Percentiles rank a stretch among this genome's conserved stretches.
phyloP scores from a whole-genome alignment of 1,140 invertebrate species.

The Bombus picipes region DNA sequence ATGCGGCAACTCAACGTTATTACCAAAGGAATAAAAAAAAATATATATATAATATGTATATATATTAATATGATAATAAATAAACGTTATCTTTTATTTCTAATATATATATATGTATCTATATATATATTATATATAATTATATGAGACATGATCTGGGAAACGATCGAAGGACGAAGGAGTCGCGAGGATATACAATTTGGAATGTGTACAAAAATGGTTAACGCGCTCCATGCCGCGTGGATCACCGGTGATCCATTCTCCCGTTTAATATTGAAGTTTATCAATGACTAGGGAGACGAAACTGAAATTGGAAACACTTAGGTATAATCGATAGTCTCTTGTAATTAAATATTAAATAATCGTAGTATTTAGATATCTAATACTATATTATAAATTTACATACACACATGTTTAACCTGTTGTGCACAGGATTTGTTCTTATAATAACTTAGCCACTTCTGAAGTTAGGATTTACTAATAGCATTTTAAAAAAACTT shows the following conservation, averaged over 20 bases:
- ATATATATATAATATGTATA: constrained; percentile 64
- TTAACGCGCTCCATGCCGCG: constrained; percentile 2
- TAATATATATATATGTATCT: neutral
- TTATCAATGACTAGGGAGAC: neutral
- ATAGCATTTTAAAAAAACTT: constrained; percentile 42
- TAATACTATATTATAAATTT: neutral
- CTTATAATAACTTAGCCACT: neutral
- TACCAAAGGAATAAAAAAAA: constrained; percentile 61
- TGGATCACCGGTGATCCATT: constrained; percentile 4
- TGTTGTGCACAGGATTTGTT: neutral
- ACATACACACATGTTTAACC: neutral
- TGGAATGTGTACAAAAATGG: neutral
- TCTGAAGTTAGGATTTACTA: neutral
- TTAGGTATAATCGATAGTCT: neutral
- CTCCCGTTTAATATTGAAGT: constrained; percentile 10
- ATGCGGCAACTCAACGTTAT: constrained; percentile 78
- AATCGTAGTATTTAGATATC: neutral
- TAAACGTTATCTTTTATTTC: constrained; percentile 47
- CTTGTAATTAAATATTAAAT: constrained; percentile 14
- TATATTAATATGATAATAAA: constrained; percentile 72
- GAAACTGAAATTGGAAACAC: constrained; percentile 15
- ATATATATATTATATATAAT: constrained; percentile 25
- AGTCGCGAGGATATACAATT: constrained; percentile 22
- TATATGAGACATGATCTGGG: constrained; percentile 33
- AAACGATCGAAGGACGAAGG: constrained; percentile 35